Evolutionary conservation across 1,140 invertebrate species (phyloP), one percentile per base, ranked within the genome.

Genomic region (Lysiphlebus fabarum): DNA sequence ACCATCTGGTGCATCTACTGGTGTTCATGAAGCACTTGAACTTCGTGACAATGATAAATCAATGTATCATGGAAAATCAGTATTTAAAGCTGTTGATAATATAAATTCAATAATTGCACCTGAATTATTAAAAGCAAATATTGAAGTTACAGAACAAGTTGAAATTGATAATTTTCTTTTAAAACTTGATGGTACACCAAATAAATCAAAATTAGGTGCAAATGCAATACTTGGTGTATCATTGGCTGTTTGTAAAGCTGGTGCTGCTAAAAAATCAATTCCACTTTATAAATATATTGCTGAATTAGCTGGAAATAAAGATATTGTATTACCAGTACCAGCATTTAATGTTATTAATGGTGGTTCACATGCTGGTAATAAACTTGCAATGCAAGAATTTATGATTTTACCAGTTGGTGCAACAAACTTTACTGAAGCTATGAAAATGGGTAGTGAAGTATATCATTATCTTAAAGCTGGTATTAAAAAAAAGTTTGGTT

Each of bases 261-360:
- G 95, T 56, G 97, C 97, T 67, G 93, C 93, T 62, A 90, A 96
- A 73, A 95, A 96, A 78, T 89, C 87, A 49, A 78, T 97, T 37
- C 93, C 95, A n/a, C 83, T 98, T 43, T 91, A 90, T 73, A 83
- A 82, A 83, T 91, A 98, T 75, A 88, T 98, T 69, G 94, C 95
- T 62, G 91, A 98, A 68, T 84, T 99, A 67, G 91, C 96, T 70
- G 95, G 94, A 66, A 96, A 94, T 71, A 86, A 82, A 57, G 82
- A 96, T 7, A 92, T 98, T 64, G 89, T 98, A 59, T 82, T 99
- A 48, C 98, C 98, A 7, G 92, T 95, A 6, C 98, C 97, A 56
- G 94, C 96, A 41, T 96, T 99, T 78, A 99, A 99, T 78, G 96
- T 99, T 11, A 99, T 99, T 78, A 99, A 99, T 77, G 98, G 98